A percentile compares a stretch with the other conserved stretches of the same genome.
phyloP scores from a whole-genome alignment of 2,113 vertebrate genomes.

The Oncorhynchus kisutch region DNA sequence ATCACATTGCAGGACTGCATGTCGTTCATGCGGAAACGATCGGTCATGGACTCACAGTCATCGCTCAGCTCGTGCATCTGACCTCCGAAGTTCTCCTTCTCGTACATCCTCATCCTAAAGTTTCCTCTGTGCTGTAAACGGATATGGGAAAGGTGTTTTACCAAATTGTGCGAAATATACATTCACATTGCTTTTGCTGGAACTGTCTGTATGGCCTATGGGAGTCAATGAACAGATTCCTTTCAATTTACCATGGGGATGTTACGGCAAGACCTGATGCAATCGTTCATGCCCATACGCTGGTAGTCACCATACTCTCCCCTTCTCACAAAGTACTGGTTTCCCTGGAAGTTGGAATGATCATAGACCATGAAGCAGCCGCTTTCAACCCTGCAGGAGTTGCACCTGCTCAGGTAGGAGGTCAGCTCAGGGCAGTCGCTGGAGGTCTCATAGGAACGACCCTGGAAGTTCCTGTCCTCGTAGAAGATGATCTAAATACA shows the following conservation, averaged over 20 bases:
- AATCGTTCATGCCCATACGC: slow-evolving; percentile 47
- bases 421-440: slow-evolving; percentile 60
- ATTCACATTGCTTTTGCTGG: too few relatives aligned
- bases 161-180: too few relatives aligned
- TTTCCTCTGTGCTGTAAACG: slow-evolving; percentile 31
- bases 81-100: slow-evolving; percentile 8
- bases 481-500: slow-evolving; percentile 65
- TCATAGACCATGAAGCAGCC: slow-evolving; percentile 52
- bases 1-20: slow-evolving; percentile 73
- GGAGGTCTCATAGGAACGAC: slow-evolving; percentile 65
- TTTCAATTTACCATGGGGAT: slow-evolving; percentile 42
- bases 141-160: not conserved
- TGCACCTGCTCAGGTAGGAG: slow-evolving; percentile 48
- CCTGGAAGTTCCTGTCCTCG: slow-evolving; percentile 69
- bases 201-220: not conserved
- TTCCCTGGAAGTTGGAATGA: slow-evolving; percentile 26
- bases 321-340: slow-evolving; percentile 45
- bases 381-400: slow-evolving; percentile 45
- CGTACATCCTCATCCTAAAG: slow-evolving; percentile 45
- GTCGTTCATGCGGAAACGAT: slow-evolving; percentile 66
- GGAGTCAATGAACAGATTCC: not conserved
- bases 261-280: slow-evolving; percentile 56
- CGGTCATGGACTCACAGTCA: slow-evolving; percentile 2
- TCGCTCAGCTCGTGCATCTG: slow-evolving; percentile 10
- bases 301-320: slow-evolving; percentile 48